Percentiles rank a stretch among this genome's conserved stretches.
These are phyloP conservation scores for Watsonalla binaria DNA, from an alignment of 2,888 invertebrate species.

Conservation along the genomic window DNA sequence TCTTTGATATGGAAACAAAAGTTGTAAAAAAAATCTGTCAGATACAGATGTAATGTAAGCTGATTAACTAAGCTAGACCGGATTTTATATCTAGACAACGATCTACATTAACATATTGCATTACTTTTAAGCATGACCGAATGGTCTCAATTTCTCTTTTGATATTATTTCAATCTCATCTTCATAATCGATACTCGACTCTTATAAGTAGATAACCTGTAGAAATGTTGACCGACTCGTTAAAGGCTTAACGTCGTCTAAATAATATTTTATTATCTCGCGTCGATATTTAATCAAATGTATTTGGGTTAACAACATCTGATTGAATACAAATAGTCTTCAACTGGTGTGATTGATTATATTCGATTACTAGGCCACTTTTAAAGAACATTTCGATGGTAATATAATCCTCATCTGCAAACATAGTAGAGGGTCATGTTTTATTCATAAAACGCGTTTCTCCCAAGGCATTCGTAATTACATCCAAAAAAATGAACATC, in stretches of 20 bases:
- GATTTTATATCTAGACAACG: background rate
- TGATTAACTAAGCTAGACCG: background rate
- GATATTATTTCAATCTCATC: constrained; percentile 17
- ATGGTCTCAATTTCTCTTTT: constrained; percentile 27
- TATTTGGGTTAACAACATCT: constrained; percentile 49
- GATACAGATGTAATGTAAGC: background rate
- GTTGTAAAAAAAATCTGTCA: background rate
- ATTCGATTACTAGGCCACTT: constrained; percentile 28
- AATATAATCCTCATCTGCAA: constrained; percentile 16
- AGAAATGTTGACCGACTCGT: constrained; percentile 26
- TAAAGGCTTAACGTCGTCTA: constrained; percentile 23
- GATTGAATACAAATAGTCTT: constrained; percentile 31
- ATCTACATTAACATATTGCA: background rate
- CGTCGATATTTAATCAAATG: constrained; percentile 28
- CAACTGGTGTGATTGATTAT: constrained; percentile 31
- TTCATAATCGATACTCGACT: constrained; percentile 17
- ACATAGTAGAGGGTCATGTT: constrained; percentile 29
- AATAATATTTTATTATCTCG: constrained; percentile 27
- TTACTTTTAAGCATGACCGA: constrained; percentile 1
- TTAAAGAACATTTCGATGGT: constrained; percentile 15
- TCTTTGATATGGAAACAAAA: too few relatives aligned
- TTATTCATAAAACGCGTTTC: constrained; percentile 45
- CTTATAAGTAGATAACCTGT: constrained; percentile 14
- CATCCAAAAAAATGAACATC: constrained; percentile 55
- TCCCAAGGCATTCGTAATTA: constrained; percentile 57